These are phyloP conservation scores for Ariolimax columbianus DNA, from an alignment of 2,888 invertebrate genomes.

Conservation along the genomic window DNA sequence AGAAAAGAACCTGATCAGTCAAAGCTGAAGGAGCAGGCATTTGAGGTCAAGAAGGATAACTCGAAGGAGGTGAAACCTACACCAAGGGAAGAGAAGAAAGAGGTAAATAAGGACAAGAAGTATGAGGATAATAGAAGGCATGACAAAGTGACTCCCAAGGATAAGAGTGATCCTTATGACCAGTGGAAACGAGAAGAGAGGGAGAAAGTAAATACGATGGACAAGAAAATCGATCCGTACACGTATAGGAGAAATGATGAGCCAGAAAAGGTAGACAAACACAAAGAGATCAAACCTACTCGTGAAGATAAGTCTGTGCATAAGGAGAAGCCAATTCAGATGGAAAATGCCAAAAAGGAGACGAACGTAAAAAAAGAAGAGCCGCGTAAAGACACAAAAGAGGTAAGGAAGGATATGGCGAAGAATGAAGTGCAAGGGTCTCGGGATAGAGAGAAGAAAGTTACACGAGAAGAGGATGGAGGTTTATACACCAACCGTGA, in stretches of 20 bases:
- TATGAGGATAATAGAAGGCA: not conserved
- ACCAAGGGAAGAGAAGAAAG: not conserved
- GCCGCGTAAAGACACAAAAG: not conserved
- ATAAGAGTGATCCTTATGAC: constrained; percentile 6
- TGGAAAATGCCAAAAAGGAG: not conserved
- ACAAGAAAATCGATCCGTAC: constrained; percentile 5
- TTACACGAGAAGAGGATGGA: constrained; percentile 19
- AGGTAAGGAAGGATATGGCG: not conserved
- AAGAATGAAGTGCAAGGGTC: not conserved
- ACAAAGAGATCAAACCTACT: not conserved
- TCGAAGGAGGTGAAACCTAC: not conserved
- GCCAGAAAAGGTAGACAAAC: not conserved
- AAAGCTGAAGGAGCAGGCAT: not conserved
- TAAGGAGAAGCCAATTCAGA: not conserved
- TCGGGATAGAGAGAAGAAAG: constrained; percentile 2
- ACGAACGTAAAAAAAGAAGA: not conserved
- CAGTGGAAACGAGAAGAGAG: constrained; percentile 1
- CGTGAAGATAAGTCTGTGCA: not conserved
- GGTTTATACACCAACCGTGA: not conserved
- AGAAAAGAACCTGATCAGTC: not conserved
- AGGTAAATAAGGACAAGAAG: not conserved
- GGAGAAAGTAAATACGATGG: not conserved
- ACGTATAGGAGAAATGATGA: constrained; percentile 8
- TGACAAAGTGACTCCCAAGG: not conserved
- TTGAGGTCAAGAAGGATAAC: not conserved